Evolutionary conservation across 2,888 invertebrate species (phyloP).

Genomic region (Keiferia lycopersicella): DNA sequence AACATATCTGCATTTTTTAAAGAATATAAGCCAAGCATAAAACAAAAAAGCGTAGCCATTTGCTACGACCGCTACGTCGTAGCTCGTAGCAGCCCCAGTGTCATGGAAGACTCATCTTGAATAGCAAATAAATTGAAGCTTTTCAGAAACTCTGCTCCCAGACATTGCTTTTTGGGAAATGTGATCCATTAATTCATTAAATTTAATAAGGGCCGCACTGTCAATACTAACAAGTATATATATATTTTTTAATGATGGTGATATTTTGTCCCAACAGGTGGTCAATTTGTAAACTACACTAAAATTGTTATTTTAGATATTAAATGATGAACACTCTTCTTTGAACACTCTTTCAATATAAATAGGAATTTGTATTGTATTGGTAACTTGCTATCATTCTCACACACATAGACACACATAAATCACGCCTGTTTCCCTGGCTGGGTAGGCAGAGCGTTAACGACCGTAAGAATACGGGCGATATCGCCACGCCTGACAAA

Average conservation of each 20-base stretch:
- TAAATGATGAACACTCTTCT: too few species aligned
- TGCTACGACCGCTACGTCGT: constrained; percentile 1
- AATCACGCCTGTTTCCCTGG: too few species aligned
- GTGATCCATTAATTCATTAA: constrained; percentile 4
- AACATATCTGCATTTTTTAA: not conserved
- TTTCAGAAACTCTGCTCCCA: not conserved
- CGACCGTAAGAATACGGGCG: too few species aligned
- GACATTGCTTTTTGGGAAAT: constrained; percentile 1
- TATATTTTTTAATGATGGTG: not conserved
- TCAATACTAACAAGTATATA: not conserved
- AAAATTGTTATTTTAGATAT: too few species aligned
- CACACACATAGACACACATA: too few species aligned
- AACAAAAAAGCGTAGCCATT: not conserved
- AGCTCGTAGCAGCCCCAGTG: not conserved
- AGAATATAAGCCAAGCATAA: not conserved
- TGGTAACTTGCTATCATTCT: too few species aligned
- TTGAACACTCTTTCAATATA: too few species aligned
- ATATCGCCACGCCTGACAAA: too few species aligned
- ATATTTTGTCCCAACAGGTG: not conserved
- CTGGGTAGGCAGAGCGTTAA: too few species aligned
- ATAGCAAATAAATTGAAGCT: not conserved
- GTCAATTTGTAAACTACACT: too few species aligned
- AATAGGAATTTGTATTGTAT: not conserved
- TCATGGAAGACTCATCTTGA: not conserved
- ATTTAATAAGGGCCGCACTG: not conserved